These are phyloP conservation scores for Paratilapia polleni DNA, from an alignment of 2,113 vertebrate genomes.

Conservation along the genomic window DNA sequence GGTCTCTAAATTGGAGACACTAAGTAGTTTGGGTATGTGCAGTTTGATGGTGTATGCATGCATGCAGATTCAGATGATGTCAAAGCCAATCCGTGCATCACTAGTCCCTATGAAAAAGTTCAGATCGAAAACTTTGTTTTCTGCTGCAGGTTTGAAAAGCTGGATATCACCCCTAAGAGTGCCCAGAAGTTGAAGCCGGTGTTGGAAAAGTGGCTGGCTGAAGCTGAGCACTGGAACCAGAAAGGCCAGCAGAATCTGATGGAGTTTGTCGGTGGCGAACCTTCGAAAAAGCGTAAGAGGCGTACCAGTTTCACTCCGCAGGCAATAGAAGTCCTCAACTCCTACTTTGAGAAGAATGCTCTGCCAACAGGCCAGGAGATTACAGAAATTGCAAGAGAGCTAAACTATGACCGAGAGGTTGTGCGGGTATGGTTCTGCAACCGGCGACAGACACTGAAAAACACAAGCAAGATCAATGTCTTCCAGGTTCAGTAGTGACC, in stretches of 20 bases:
- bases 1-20: background rate
- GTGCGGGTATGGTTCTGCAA: constrained; percentile 99
- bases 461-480: constrained; percentile 96
- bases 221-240: constrained; percentile 94
- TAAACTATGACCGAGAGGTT: constrained; percentile 96
- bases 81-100: background rate
- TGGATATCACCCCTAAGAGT: constrained; percentile 97
- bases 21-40: background rate
- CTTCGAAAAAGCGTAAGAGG: constrained; percentile 95
- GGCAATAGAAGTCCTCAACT: constrained; percentile 94
- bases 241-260: constrained; percentile 97
- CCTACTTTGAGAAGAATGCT: constrained; percentile 96
- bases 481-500: constrained; percentile 87
- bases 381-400: constrained; percentile 95
- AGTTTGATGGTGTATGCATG: background rate
- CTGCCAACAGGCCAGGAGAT: constrained; percentile 96
- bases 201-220: constrained; percentile 94
- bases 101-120: background rate
- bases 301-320: constrained; percentile 96
- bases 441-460: constrained; percentile 95
- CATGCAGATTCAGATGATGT: background rate
- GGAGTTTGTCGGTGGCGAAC: constrained; percentile 96
- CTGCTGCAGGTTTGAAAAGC: constrained; percentile 90
- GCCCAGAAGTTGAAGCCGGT: constrained; percentile 98
- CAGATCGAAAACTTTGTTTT: background rate